Evolutionary conservation across 1,140 invertebrate species (phyloP).

Genomic region (Micrasema longulum): DNA sequence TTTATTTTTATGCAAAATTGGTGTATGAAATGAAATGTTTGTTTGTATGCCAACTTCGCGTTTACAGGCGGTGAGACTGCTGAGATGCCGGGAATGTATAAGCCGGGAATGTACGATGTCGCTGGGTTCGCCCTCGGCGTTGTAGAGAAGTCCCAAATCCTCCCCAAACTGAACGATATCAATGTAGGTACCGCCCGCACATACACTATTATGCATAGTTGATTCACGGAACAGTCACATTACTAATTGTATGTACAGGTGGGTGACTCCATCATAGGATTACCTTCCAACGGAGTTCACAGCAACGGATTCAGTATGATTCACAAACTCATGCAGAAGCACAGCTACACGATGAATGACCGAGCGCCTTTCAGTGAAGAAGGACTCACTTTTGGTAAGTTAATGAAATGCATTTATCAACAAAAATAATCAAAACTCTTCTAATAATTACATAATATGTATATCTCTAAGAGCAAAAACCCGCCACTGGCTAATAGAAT

Average conservation of each 20-base stretch:
- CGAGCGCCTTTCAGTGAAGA: conserved; percentile 81
- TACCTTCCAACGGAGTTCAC: conserved; percentile 91
- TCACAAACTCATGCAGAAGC: conserved; percentile 82
- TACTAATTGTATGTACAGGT: conserved; percentile 55
- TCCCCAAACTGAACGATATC: conserved; percentile 82
- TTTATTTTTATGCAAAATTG: too few relatives aligned
- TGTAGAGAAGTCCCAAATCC: conserved; percentile 79
- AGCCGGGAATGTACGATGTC: conserved; percentile 88
- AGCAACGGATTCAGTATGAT: conserved; percentile 97
- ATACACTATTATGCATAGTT: background rate
- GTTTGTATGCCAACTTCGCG: conserved; percentile 8
- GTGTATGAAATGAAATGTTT: background rate
- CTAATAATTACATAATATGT: too few relatives aligned
- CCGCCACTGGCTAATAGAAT: too few relatives aligned
- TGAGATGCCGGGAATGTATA: conserved; percentile 96
- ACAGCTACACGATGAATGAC: conserved; percentile 74
- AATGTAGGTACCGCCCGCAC: conserved; percentile 54
- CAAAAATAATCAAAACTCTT: too few relatives aligned
- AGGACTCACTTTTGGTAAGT: conserved; percentile 72
- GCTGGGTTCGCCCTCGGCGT: conserved; percentile 96
- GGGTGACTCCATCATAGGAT: conserved; percentile 88
- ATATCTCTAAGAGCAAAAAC: too few relatives aligned
- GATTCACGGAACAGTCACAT: background rate
- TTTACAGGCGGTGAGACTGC: conserved; percentile 90
- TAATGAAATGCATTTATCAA: too few relatives aligned